phyloP scores from a whole-genome alignment of 1,140 invertebrate genomes.

The Hylaeus volcanicus region DNA sequence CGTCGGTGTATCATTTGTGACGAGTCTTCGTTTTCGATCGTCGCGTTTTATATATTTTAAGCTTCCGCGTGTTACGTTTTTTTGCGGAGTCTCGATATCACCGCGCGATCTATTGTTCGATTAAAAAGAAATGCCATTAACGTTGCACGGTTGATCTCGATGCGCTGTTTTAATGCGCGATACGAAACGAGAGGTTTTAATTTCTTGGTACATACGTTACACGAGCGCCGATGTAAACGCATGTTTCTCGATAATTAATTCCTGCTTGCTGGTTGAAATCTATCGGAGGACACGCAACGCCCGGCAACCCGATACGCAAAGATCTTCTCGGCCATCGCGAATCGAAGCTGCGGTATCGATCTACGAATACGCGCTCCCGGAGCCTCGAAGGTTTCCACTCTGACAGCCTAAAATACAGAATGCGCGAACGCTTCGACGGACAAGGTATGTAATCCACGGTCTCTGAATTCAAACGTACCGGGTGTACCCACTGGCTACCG shows the following conservation, averaged over 20 bases:
- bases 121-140: not conserved
- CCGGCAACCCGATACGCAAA: slow-evolving; percentile 24
- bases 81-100: no score
- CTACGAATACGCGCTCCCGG: slow-evolving; percentile 24
- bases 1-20: no score
- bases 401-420: slow-evolving; percentile 56
- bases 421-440: slow-evolving; percentile 35
- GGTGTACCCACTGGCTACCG: slow-evolving; percentile 6
- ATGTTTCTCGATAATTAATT: slow-evolving; percentile 63
- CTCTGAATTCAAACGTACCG: slow-evolving; percentile 18
- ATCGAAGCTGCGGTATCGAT: slow-evolving; percentile 59
- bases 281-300: slow-evolving; percentile 55
- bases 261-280: slow-evolving; percentile 47
- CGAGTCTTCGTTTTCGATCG: no score
- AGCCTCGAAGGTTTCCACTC: slow-evolving; percentile 42
- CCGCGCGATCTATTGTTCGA: no score
- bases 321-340: slow-evolving; percentile 51
- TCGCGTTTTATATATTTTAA: no score
- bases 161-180: slow-evolving; percentile 41
- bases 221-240: slow-evolving; percentile 51
- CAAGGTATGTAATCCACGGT: slow-evolving; percentile 46
- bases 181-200: slow-evolving; percentile 43
- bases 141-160: not conserved
- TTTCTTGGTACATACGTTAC: slow-evolving; percentile 33
- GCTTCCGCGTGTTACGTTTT: no score